Base-by-base conservation (phyloP, 2,888 invertebrate genomes). In the Drosophila maculinotata region DNA sequence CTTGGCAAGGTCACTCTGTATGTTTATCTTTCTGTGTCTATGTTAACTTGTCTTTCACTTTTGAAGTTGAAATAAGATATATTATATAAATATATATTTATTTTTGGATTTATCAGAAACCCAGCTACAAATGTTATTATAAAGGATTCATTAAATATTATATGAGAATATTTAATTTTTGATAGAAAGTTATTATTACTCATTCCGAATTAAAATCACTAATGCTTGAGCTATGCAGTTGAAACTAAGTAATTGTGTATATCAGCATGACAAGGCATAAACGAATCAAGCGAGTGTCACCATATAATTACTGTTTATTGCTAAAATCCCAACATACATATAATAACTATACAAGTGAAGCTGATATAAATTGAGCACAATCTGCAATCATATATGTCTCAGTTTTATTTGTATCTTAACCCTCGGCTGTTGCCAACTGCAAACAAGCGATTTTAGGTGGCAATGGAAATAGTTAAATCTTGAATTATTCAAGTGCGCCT, bases 401-500 rank as follows among this genome's bases (percentile, higher is more conserved):
- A 20, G 2, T 20, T 20, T 20, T 20, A 20, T 20, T 2, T 20
- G 20, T 20, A 20, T 20, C 4, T 4, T 4, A 3, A 4, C 12
- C 31, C 31, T 31, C 12, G 2, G 4, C 14, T 33, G 31, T 26
- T 38, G 38, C 3, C 42, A 49, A 39, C 15, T 38, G 48, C 15
- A 9, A n/a, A 6, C 3, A n/a, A 20, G 8, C n/a, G n/a, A n/a
- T n/a, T n/a, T n/a, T n/a, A n/a, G n/a, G n/a, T n/a, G n/a, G n/a
- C n/a, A n/a, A n/a, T n/a, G n/a, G n/a, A n/a, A 41, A 23, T 20
- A 39, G 42, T 38, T 36, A 47, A 68, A 52, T 60, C 45, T 58
- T 69, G 63, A 66, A 78, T 81, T 64, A 64, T 69, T 75, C 59
- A 80, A 78, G 60, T 65, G 73, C 66, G 60, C 59, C 76, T 58